Conservation (phyloP, 1,140 invertebrate species). For the Protaetia brevitarsis region DNA sequence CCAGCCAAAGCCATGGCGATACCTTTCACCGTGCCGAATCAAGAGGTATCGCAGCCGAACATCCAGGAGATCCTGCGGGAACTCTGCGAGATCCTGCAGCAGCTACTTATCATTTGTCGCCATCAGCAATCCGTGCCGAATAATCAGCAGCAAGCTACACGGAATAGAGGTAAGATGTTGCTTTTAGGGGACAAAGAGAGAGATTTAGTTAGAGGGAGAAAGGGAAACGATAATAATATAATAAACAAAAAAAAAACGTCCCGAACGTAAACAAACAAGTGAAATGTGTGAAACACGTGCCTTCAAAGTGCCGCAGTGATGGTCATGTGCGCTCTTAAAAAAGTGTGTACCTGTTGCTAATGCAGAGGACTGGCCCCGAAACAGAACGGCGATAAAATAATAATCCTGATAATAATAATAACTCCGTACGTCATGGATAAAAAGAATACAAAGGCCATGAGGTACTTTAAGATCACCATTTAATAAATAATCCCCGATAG, state of each 20-base stretch:
- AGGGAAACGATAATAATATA: neutral
- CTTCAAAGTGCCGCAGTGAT: too few relatives aligned
- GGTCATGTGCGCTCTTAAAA: too few relatives aligned
- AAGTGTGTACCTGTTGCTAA: too few relatives aligned
- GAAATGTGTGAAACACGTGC: constrained; percentile 12
- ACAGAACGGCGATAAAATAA: too few relatives aligned
- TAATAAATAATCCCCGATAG: neutral
- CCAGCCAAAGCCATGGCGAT: constrained; percentile 46
- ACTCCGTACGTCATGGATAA: constrained; percentile 24
- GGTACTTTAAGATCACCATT: constrained; percentile 10
- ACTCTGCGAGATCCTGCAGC: constrained; percentile 28
- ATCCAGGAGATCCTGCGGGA: constrained; percentile 40
- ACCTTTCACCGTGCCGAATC: constrained; percentile 48
- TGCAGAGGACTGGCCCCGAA: too few relatives aligned
- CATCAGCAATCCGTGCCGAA: constrained; percentile 17
- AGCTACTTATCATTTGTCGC: constrained; percentile 9
- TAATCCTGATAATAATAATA: too few relatives aligned
- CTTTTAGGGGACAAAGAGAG: neutral
- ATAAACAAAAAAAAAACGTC: neutral
- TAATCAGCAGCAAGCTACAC: neutral
- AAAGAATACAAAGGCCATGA: constrained; percentile 30
- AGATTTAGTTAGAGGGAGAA: neutral
- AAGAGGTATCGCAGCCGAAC: constrained; percentile 38
- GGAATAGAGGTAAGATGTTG: constrained; percentile 15
- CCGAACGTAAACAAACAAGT: neutral